Base-by-base conservation (phyloP, 2,797 vertebrate genomes). In the Siniperca undulata region DNA sequence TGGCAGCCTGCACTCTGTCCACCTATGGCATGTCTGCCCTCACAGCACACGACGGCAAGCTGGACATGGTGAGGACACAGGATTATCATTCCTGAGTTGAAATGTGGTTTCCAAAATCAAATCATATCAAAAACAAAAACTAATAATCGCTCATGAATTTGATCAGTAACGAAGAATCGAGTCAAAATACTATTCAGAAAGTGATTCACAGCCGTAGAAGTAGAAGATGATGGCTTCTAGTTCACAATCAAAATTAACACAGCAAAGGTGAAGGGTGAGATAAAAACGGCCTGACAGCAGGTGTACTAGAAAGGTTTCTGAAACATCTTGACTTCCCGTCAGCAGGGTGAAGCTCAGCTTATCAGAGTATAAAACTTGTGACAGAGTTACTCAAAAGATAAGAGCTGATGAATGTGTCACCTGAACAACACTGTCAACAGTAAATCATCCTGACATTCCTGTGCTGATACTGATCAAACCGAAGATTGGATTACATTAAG, bases 1-100 rank as follows among this genome's bases (percentile, higher is more conserved):
- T 99, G 91, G 96, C 94, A 0, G 95, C 97, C 0, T 98, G 98
- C 89, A 97, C 97, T 0, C 58, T 98, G 60, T 86, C 97, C 85
- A 93, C 97, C 59, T 97, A 97, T 0, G 95, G 93, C 79, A 78
- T 97, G 80, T 98, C 94, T 0, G 88, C 97, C 22, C 69, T 99
- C 27, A 92, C 97, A 0, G 91, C 92, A 0, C 85, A 90, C 3
- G 95, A 97, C 2, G 96, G 96, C 60, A 97, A 95, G 27, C 94
- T 97, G 70, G 86, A 93, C 85, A 97, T 97, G 98, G 98, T 99
- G 93, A 94, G 94, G 60, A 38, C n/a, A 12, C 67, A 10, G 1
- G 10, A 11, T 48, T 6, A 6, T 1, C 3, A 17, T 30, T 12
- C 0, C 1, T 38, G 38, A 66, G 1, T 0, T 48, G 3, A 58